phyloP scores from a whole-genome alignment of 53 echinoderm and acorn worm genomes.

The Temnopleurus reevesii region DNA sequence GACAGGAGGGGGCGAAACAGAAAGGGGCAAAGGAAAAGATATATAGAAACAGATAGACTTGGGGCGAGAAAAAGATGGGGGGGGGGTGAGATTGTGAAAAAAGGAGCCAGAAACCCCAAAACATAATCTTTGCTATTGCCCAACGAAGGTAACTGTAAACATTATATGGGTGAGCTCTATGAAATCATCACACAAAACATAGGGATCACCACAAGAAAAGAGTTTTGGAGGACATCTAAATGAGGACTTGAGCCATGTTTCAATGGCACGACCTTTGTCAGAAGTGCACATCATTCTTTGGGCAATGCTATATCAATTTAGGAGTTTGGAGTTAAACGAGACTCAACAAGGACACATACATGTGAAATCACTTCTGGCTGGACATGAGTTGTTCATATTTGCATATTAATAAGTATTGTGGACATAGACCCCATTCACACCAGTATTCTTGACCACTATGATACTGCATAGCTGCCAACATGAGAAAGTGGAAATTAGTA shows the following conservation, averaged over 20 bases:
- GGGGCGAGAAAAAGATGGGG: not conserved
- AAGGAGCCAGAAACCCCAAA: too few species aligned
- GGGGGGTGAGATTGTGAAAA: not conserved
- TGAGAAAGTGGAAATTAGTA: too few species aligned
- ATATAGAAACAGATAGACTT: not conserved
- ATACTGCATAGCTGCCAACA: too few species aligned
- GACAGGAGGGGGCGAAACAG: not conserved
- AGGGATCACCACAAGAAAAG: not conserved
- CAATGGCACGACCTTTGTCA: constrained; percentile 36
- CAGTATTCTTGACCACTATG: too few species aligned
- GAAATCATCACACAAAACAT: not conserved
- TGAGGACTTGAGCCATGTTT: not conserved
- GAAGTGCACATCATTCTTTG: constrained; percentile 32
- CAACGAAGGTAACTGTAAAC: not conserved
- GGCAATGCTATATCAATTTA: constrained; percentile 52
- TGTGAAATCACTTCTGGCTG: not conserved
- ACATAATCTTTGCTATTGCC: constrained; percentile 16
- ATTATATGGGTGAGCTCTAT: not conserved
- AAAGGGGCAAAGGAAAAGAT: not conserved
- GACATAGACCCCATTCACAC: too few species aligned
- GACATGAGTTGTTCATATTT: not conserved
- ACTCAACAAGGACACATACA: not conserved
- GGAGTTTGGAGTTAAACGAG: constrained; percentile 4
- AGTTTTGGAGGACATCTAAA: not conserved
- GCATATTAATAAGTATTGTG: constrained; percentile 10